Evolutionary conservation across 2,797 vertebrate species (phyloP), one percentile per base, ranked within the genome.

Genomic region (Phylloscopus collybita): DNA sequence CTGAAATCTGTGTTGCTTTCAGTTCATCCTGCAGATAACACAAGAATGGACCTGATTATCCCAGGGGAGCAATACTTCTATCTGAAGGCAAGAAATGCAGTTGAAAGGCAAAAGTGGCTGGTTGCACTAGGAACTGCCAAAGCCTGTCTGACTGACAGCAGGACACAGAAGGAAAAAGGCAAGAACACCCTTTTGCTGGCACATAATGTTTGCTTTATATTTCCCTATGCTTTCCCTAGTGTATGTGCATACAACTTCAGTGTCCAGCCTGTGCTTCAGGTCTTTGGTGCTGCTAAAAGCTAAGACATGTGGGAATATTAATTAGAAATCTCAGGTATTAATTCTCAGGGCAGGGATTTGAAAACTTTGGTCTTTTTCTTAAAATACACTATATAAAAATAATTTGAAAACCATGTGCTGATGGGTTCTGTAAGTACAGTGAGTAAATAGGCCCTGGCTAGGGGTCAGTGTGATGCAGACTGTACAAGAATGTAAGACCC

Each of bases 51-150:
- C 96, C 97, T 99, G 96, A 99, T 99, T 87, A 99, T 99, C 95
- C 99, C 99, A 22, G 99, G 99, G 91, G 99, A 99, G 80, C 99
- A 99, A 88, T 99, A 99, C 97, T 99, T 99, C 98, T 99, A 99
- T 97, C 98, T 99, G 98, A 98, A 99, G 97, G 99, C 99, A 95
- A 98, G 99, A 96, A 99, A 99, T 76, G 99, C 99, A 88, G 98
- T 99, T 69, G 99, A 99, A 97, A 99, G 99, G 94, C 99, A 99
- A 91, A 99, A 99, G 96, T 99, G 99, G 99, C 97, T 99, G 95
- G 99, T 99, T 93, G 99, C 99, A 2, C 98, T 99, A 92, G 99
- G 99, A 82, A 99, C 99, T 50, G 99, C 99, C 70, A 99, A 99
- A 98, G 99, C 99, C 91, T 99, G 99, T 83, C 98, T 99, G 81